phyloP scores from a whole-genome alignment of 92 coral and sea anemone genomes.

The Siderastrea siderea region DNA sequence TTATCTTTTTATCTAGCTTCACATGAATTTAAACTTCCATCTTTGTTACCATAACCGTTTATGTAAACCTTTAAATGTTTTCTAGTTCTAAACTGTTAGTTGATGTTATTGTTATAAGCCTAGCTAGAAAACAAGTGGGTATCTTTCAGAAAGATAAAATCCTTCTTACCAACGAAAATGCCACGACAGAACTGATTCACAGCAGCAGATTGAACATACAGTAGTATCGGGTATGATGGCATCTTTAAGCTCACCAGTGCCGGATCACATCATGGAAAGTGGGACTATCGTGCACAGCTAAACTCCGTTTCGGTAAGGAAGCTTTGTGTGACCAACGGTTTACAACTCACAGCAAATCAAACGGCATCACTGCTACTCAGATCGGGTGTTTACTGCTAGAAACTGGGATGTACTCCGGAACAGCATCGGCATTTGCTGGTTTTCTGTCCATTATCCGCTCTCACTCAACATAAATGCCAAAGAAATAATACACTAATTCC shows the following conservation, averaged over 20 bases:
- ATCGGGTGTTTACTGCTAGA: not conserved
- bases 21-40: too few relatives aligned
- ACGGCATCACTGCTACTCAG: conserved; percentile 49
- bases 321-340: conserved; percentile 32
- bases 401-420: not conserved
- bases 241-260: not conserved
- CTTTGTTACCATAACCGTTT: too few relatives aligned
- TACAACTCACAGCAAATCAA: conserved; percentile 40
- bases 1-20: too few relatives aligned
- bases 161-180: conserved; percentile 24
- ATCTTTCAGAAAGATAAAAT: too few relatives aligned
- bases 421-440: not conserved
- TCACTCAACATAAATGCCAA: not conserved
- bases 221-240: conserved; percentile 12
- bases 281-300: not conserved
- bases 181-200: conserved; percentile 8
- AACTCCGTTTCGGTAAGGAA: not conserved
- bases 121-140: too few relatives aligned
- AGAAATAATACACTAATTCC: conserved; percentile 12
- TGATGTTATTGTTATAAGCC: too few relatives aligned
- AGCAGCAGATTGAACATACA: conserved; percentile 37
- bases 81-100: too few relatives aligned
- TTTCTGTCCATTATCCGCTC: not conserved
- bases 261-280: not conserved
- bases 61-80: too few relatives aligned